These are phyloP conservation scores for Diaprepes abbreviatus DNA, from an alignment of 2,888 invertebrate genomes.

Conservation along the genomic window DNA sequence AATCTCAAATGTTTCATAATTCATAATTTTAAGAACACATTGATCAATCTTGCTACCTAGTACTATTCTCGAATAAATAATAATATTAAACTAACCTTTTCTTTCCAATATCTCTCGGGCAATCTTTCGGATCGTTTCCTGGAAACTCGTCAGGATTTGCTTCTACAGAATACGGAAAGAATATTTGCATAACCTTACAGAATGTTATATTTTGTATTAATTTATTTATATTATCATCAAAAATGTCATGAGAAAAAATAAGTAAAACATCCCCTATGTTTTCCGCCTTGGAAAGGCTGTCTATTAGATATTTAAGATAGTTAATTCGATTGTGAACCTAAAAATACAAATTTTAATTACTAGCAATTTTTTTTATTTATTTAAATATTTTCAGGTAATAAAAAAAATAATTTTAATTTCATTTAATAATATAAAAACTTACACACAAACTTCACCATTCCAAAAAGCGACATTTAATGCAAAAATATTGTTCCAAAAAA, in stretches of 20 bases:
- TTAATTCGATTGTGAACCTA: conserved; percentile 73
- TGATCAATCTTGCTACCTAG: too few relatives aligned
- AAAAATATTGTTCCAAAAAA: too few relatives aligned
- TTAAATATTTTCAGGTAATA: too few relatives aligned
- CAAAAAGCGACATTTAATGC: too few relatives aligned
- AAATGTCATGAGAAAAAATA: conserved; percentile 75
- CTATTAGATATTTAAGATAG: conserved; percentile 71
- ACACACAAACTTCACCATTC: too few relatives aligned
- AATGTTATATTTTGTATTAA: conserved; percentile 71
- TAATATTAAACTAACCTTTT: neutral
- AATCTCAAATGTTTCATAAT: too few relatives aligned
- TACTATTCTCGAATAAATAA: too few relatives aligned
- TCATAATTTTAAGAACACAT: too few relatives aligned
- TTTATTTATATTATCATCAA: conserved; percentile 70
- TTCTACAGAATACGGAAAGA: conserved; percentile 74
- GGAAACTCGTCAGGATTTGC: conserved; percentile 72
- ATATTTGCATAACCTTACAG: conserved; percentile 74
- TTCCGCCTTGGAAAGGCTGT: conserved; percentile 69
- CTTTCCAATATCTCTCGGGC: conserved; percentile 64
- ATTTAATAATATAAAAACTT: too few relatives aligned
- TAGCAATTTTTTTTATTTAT: too few relatives aligned
- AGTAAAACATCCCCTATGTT: conserved; percentile 71
- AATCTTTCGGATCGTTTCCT: conserved; percentile 71
- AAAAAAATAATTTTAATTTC: too few relatives aligned
- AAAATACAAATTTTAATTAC: too few relatives aligned